Percentiles rank a stretch among this genome's conserved stretches.
Conservation (phyloP, 1,140 invertebrate species). For the Sitodiplosis mosellana region DNA sequence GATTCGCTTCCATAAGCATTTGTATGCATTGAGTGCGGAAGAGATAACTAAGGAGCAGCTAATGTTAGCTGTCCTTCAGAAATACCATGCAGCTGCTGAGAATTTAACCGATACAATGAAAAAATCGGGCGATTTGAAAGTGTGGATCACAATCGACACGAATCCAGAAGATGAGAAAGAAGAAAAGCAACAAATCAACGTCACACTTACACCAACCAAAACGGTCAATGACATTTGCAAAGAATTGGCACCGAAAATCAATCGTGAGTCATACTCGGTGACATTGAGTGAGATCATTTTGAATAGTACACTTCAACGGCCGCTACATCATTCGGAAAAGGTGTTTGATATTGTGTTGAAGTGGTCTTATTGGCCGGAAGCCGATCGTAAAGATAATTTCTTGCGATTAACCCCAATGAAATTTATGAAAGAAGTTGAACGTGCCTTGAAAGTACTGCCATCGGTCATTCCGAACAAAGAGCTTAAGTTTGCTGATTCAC, state of each 20-base stretch:
- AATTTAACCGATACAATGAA: constrained; percentile 32
- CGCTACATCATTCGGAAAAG: constrained; percentile 58
- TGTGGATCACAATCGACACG: constrained; percentile 41
- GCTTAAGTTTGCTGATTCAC: constrained; percentile 57
- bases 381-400: constrained; percentile 61
- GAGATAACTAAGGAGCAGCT: constrained; percentile 43
- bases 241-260: constrained; percentile 42
- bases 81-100: constrained; percentile 35
- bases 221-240: constrained; percentile 52
- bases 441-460: constrained; percentile 28
- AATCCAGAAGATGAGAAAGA: constrained; percentile 20
- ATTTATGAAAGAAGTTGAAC: constrained; percentile 25
- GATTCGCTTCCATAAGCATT: constrained; percentile 33
- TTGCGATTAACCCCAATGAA: constrained; percentile 44
- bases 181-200: constrained; percentile 23
- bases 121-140: constrained; percentile 55
- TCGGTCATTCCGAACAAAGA: constrained; percentile 43
- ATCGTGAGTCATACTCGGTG: constrained; percentile 38
- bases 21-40: constrained; percentile 30
- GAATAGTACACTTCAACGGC: constrained; percentile 46
- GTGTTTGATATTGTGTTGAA: constrained; percentile 45
- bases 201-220: constrained; percentile 47
- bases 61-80: constrained; percentile 48
- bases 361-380: constrained; percentile 73
- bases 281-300: constrained; percentile 59